These are phyloP conservation scores for Pristionchus maxplancki DNA, from an alignment of 2,888 invertebrate genomes.

Conservation along the genomic window DNA sequence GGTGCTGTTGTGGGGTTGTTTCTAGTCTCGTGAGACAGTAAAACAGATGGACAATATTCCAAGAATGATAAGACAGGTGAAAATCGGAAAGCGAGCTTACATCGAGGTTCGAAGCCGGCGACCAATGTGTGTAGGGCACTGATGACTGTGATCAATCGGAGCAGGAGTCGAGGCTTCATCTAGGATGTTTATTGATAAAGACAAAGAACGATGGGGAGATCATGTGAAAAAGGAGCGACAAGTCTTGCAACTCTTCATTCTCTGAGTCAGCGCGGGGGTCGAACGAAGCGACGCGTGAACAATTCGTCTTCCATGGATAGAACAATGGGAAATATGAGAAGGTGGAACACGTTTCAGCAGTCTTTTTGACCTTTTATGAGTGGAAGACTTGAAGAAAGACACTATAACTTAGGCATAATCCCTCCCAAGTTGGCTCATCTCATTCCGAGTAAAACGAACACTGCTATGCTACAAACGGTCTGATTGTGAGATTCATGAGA, in stretches of 20 bases:
- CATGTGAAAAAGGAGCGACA: no score
- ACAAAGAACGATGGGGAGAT: no score
- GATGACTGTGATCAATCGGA: neutral
- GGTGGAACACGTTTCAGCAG: neutral
- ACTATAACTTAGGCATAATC: no score
- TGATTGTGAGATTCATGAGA: neutral
- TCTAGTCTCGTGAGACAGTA: no score
- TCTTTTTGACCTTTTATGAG: no score
- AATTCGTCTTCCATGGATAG: neutral
- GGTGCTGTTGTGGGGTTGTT: neutral
- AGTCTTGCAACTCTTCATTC: no score
- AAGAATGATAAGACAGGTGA: neutral
- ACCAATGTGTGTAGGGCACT: slow-evolving; percentile 14
- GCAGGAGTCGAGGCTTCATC: slow-evolving; percentile 25
- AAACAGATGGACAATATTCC: no score
- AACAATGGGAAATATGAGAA: neutral
- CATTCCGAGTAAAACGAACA: neutral
- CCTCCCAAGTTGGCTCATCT: no score
- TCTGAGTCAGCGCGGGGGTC: neutral
- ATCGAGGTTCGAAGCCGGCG: neutral
- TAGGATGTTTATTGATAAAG: no score
- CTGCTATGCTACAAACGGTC: neutral
- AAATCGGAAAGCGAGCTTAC: neutral
- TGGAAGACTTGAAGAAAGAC: no score
- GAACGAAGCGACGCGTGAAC: neutral